Percentiles rank a stretch among this genome's conserved stretches.
These are phyloP conservation scores for Nesometra sesokonis DNA, from an alignment of 35 echinoderm and acorn worm species.

Conservation along the genomic window DNA sequence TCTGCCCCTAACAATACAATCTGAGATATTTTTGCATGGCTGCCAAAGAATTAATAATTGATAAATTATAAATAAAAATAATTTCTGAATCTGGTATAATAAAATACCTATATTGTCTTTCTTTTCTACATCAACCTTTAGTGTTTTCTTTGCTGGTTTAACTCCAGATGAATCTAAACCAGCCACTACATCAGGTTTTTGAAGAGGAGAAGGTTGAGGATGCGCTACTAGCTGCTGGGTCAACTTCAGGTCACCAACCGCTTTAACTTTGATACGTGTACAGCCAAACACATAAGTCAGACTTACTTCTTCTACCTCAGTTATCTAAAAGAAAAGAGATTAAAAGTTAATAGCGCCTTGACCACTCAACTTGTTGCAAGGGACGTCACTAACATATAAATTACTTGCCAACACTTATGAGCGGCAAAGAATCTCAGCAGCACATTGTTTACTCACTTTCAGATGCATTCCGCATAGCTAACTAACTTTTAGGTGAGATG, in stretches of 20 bases:
- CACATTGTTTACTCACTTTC: too few species aligned
- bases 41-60: too few species aligned
- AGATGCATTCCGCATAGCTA: too few species aligned
- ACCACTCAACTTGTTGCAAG: not conserved
- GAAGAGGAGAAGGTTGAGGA: not conserved
- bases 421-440: too few species aligned
- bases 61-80: too few species aligned
- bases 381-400: not conserved
- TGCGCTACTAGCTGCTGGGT: not conserved
- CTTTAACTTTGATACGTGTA: slow-evolving; percentile 76
- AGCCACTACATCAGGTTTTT: not conserved
- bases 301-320: slow-evolving; percentile 33
- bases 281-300: slow-evolving; percentile 55
- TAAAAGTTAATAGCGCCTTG: not conserved
- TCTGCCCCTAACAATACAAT: too few species aligned
- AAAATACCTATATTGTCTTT: not conserved
- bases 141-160: not conserved
- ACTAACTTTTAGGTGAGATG: too few species aligned
- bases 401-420: too few species aligned
- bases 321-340: slow-evolving; percentile 28
- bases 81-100: too few species aligned
- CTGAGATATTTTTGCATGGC: too few species aligned
- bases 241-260: slow-evolving; percentile 37
- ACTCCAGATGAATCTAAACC: not conserved
- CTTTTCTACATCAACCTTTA: not conserved